Evolutionary conservation across 1,140 invertebrate species (phyloP).

Genomic region (Mamestra configurata): DNA sequence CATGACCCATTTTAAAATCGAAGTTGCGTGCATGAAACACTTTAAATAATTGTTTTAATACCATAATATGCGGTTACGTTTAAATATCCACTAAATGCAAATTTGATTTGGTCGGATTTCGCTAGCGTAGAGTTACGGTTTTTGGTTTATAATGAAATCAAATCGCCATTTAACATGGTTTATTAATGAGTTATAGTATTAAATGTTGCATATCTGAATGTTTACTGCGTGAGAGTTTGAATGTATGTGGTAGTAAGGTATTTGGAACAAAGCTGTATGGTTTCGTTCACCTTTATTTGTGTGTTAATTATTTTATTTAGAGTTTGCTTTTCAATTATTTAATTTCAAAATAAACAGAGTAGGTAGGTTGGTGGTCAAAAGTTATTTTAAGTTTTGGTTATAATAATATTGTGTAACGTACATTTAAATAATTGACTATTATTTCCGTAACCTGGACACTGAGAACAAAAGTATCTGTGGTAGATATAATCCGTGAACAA

Average conservation of each 20-base stretch:
- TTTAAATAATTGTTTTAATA: slow-evolving; percentile 45
- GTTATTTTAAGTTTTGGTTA: too few relatives aligned
- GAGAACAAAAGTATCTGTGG: too few relatives aligned
- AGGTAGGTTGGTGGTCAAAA: too few relatives aligned
- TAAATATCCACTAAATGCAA: slow-evolving; percentile 56
- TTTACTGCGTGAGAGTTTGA: slow-evolving; percentile 22
- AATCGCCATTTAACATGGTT: slow-evolving; percentile 50
- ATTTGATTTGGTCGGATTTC: slow-evolving; percentile 54
- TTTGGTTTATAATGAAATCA: slow-evolving; percentile 58
- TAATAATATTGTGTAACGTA: too few relatives aligned
- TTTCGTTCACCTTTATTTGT: neutral
- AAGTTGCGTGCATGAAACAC: slow-evolving; percentile 4
- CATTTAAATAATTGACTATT: too few relatives aligned
- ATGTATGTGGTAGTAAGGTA: neutral
- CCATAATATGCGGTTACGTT: slow-evolving; percentile 45
- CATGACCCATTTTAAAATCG: neutral
- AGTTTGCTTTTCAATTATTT: too few relatives aligned
- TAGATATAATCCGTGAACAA: neutral
- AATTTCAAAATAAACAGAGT: too few relatives aligned
- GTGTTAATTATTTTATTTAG: too few relatives aligned
- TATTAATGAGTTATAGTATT: slow-evolving; percentile 45
- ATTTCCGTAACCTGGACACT: too few relatives aligned
- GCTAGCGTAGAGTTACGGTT: slow-evolving; percentile 50
- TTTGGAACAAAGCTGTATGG: neutral
- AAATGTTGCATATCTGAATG: slow-evolving; percentile 33